A percentile compares a stretch with the other conserved stretches of the same genome.
Evolutionary conservation across 2,888 invertebrate genomes (phyloP).

Genomic region (Thera obeliscata): DNA sequence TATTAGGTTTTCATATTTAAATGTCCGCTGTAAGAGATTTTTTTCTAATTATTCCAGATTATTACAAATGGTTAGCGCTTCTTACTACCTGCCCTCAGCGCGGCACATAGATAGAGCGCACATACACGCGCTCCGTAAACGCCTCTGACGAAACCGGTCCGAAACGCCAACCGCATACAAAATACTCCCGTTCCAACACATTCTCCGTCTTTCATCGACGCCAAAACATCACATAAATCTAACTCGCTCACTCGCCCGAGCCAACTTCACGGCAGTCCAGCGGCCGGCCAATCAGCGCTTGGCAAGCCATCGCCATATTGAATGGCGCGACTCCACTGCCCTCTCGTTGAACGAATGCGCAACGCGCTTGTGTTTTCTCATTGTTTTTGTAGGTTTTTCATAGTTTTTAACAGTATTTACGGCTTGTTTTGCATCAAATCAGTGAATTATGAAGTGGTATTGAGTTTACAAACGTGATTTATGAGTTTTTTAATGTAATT

Average conservation of each 20-base stretch:
- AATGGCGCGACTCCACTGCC: slow-evolving; percentile 67
- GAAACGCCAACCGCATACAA: slow-evolving; percentile 75
- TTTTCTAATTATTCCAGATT: not conserved
- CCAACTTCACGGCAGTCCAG: slow-evolving; percentile 73
- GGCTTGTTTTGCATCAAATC: slow-evolving; percentile 50
- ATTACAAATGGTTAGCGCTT: slow-evolving; percentile 15
- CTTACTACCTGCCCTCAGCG: slow-evolving; percentile 74
- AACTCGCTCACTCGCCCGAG: slow-evolving; percentile 71
- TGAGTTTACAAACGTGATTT: slow-evolving; percentile 44
- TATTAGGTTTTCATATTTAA: too few species aligned
- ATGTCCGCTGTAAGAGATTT: not conserved
- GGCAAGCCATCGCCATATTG: slow-evolving; percentile 80
- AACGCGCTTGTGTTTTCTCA: slow-evolving; percentile 66
- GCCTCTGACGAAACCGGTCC: slow-evolving; percentile 82
- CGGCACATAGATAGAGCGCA: slow-evolving; percentile 72
- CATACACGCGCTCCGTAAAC: slow-evolving; percentile 75
- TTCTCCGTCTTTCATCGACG: slow-evolving; percentile 80
- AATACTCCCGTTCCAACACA: slow-evolving; percentile 75
- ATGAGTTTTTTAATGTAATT: slow-evolving; percentile 47
- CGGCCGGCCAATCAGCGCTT: slow-evolving; percentile 66
- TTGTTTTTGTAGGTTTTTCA: slow-evolving; percentile 72
- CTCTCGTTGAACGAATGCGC: slow-evolving; percentile 69
- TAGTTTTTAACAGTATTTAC: slow-evolving; percentile 56
- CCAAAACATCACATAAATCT: slow-evolving; percentile 80
- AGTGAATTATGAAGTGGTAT: slow-evolving; percentile 60